Base-by-base conservation (phyloP, 2,888 invertebrate species). In the Pollenia amentaria region DNA sequence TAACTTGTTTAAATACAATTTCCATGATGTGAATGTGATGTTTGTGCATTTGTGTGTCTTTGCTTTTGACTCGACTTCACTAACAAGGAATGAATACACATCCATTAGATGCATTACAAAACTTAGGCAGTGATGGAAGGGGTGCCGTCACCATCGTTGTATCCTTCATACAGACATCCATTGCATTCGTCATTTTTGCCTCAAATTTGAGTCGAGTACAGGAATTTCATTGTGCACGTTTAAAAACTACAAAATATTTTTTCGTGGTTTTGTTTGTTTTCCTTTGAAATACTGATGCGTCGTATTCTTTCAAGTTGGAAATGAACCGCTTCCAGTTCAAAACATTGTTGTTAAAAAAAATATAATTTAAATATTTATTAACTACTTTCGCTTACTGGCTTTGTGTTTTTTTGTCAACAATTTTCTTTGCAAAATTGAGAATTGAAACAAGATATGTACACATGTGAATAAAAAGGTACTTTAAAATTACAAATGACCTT, bases 1-100 rank as follows among this genome's bases (percentile, higher is more conserved):
- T 46, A 84, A 84, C 84, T 80, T 87, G 84, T 81, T 87, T 87
- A 76, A 51, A 77, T 80, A 77, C 79, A 80, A 62, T 77, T 77
- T 87, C 72, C 79, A 84, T 80, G 79, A 29, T 42, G 21, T 51
- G 70, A 42, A 42, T 29, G 11, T 80, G 73, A 73, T 87, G 65
- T 57, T 72, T 29, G 65, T 83, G 82, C 75, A 65, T 76, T 79
- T 82, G 75, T 40, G 75, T 40, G 67, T 67, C 11, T 51, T 38
- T 38, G 16, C 40, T 48, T 75, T 55, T 73, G 21, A 60, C 21
- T 51, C 42, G 48, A 38, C 42, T 70, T 51, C 72, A 64, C 29
- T 44, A 55, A 29, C 29, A 29, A 6, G 29, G 29, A 62, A 70
- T 7, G 38, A 44, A 29, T 64, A 44, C 21, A 18, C 60, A 62